These are phyloP conservation scores for Rhombomys opimus DNA, from an alignment of 2,113 vertebrate genomes.

Conservation along the genomic window DNA sequence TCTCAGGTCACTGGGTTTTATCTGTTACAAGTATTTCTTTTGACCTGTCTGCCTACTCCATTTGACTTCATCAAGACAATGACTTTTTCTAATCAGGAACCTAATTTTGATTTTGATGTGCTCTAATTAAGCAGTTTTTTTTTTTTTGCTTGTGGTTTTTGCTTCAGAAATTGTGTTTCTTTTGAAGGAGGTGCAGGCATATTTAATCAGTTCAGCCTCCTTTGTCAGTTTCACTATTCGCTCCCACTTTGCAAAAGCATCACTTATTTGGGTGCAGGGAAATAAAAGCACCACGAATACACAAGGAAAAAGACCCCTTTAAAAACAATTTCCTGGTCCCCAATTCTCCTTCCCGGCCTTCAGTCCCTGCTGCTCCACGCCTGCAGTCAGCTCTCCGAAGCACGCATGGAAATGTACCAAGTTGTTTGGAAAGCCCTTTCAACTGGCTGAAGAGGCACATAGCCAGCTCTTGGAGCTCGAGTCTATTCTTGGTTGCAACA, in stretches of 20 bases:
- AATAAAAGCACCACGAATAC: not conserved
- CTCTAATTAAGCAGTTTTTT: not conserved
- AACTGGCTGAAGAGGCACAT: not conserved
- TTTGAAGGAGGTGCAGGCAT: not conserved
- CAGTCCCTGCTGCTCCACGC: not conserved
- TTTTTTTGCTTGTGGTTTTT: not conserved
- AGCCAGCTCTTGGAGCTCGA: fast-evolving
- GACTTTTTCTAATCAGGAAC: not conserved
- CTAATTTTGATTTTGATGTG: not conserved
- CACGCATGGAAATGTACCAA: not conserved
- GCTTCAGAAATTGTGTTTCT: not conserved
- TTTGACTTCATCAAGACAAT: not conserved
- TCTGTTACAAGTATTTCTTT: not conserved
- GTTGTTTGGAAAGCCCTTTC: not conserved
- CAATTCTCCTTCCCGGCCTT: not conserved
- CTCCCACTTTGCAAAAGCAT: not conserved
- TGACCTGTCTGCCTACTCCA: not conserved
- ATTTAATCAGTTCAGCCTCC: not conserved
- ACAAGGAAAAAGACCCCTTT: not conserved
- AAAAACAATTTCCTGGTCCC: not conserved
- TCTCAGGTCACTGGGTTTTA: not conserved
- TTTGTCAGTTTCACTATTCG: not conserved
- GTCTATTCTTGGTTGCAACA: not conserved
- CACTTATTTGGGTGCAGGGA: not conserved
- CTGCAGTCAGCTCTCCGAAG: not conserved